Evolutionary conservation across 2,113 vertebrate genomes (phyloP).

Genomic region (Epinephelus lanceolatus): DNA sequence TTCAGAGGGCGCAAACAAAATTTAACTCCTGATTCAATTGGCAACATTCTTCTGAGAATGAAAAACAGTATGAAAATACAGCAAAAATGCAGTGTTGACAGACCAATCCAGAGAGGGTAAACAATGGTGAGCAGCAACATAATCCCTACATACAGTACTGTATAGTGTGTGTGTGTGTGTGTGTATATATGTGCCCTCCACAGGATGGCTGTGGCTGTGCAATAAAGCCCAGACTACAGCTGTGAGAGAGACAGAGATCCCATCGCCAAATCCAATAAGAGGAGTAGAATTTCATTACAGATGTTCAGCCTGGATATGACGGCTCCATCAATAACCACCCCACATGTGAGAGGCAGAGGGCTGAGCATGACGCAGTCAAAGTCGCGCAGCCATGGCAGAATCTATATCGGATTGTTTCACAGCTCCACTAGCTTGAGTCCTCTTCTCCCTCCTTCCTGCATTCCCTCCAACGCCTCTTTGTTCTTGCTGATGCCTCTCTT

Average conservation of each 20-base stretch:
- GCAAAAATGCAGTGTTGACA: conserved; percentile 30
- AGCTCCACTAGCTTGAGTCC: conserved; percentile 63
- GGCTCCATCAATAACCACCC: conserved; percentile 83
- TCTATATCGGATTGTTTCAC: conserved; percentile 71
- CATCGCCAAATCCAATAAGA: conserved; percentile 82
- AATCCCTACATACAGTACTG: conserved; percentile 34
- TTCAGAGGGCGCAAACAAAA: conserved; percentile 29
- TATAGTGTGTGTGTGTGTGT: conserved; percentile 20
- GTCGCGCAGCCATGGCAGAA: conserved; percentile 67
- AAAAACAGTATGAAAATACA: conserved; percentile 45
- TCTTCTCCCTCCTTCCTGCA: conserved; percentile 14
- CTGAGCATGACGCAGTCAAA: conserved; percentile 72
- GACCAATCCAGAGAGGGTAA: conserved; percentile 40
- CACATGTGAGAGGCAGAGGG: conserved; percentile 75
- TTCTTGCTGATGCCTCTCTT: conserved; percentile 57
- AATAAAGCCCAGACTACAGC: conserved; percentile 75
- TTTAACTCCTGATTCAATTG: conserved; percentile 40
- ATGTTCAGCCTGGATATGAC: conserved; percentile 82
- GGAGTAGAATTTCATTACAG: conserved; percentile 82
- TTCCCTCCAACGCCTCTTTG: conserved; percentile 32
- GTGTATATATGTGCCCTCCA: conserved; percentile 19
- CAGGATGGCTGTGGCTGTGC: conserved; percentile 44
- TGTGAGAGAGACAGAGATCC: conserved; percentile 74
- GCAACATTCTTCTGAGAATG: conserved; percentile 23
- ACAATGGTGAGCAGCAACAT: conserved; percentile 26